phyloP scores from a whole-genome alignment of 2,797 vertebrate genomes.

The Paedocypris micromegethes region DNA sequence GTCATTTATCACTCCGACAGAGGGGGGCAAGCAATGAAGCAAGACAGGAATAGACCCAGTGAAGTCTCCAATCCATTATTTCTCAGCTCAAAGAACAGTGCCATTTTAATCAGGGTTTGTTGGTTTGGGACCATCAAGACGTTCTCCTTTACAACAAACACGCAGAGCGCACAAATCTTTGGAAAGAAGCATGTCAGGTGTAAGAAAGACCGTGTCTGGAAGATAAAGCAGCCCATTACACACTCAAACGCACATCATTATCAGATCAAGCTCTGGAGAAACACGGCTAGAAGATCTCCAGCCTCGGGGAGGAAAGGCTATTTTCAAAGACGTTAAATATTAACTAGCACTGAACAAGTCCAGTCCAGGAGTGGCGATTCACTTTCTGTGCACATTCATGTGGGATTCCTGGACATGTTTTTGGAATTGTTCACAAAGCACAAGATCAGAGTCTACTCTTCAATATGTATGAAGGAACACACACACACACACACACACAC shows the following conservation, averaged over 20 bases:
- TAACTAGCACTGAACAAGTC: conserved; percentile 21
- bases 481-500: no score
- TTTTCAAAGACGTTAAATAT: conserved; percentile 23
- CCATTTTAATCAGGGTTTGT: conserved; percentile 7
- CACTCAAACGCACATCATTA: conserved; percentile 29
- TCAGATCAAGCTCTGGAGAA: conserved; percentile 21
- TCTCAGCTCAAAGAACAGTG: background rate
- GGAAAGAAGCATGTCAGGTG: conserved; percentile 6
- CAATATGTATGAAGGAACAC: no score
- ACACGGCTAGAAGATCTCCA: conserved; percentile 4
- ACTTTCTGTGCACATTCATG: background rate
- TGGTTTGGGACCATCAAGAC: background rate
- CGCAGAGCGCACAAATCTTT: background rate
- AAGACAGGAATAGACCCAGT: background rate
- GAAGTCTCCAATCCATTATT: background rate
- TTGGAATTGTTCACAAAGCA: no score
- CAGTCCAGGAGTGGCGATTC: background rate
- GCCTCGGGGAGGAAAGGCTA: conserved; percentile 7
- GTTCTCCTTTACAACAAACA: no score
- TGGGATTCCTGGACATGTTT: conserved; percentile 19
- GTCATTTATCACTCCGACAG: background rate
- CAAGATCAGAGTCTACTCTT: no score
- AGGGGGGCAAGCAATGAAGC: background rate
- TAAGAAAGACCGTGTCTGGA: background rate
- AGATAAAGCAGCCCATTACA: conserved; percentile 31